A percentile compares a stretch with the other conserved stretches of the same genome.
These are phyloP conservation scores for Notolabrus celidotus DNA, from an alignment of 2,797 vertebrate species.

Conservation along the genomic window DNA sequence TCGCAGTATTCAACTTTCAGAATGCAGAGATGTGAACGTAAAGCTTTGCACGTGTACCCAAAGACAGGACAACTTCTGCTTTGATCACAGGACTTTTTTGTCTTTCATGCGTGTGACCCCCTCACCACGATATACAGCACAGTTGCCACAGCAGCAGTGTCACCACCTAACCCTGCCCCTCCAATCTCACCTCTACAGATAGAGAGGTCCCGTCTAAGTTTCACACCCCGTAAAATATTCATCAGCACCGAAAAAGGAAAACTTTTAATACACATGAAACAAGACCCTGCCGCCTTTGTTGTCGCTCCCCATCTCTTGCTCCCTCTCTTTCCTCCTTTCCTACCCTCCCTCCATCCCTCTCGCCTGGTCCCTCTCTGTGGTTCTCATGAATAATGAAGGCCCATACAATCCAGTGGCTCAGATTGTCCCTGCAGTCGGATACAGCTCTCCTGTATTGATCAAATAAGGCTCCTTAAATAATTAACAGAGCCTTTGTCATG, in stretches of 20 bases:
- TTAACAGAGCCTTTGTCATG: slow-evolving; percentile 87
- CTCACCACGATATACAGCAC: slow-evolving; percentile 59
- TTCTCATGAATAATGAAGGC: slow-evolving; percentile 83
- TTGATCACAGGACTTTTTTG: not conserved
- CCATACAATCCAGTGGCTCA: slow-evolving; percentile 81
- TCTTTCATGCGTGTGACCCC: slow-evolving; percentile 45
- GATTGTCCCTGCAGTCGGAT: slow-evolving; percentile 84
- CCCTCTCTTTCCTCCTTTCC: slow-evolving; percentile 56
- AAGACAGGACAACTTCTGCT: not conserved
- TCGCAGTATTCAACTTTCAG: not conserved
- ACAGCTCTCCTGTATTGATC: slow-evolving; percentile 86
- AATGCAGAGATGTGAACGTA: not conserved
- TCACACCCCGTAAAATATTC: slow-evolving; percentile 84
- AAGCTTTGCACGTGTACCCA: not conserved
- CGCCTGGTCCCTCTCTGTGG: slow-evolving; percentile 70
- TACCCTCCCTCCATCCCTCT: slow-evolving; percentile 48
- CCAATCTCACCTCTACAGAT: slow-evolving; percentile 68
- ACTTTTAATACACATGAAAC: slow-evolving; percentile 85
- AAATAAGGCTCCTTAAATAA: slow-evolving; percentile 87
- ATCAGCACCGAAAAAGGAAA: slow-evolving; percentile 81
- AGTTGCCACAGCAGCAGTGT: slow-evolving; percentile 55
- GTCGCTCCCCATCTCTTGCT: slow-evolving; percentile 72
- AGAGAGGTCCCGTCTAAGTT: slow-evolving; percentile 78
- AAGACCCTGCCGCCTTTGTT: slow-evolving; percentile 76
- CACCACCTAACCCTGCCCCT: slow-evolving; percentile 66